Conservation (phyloP, 1,140 invertebrate genomes). For the Danaus melanippus region DNA sequence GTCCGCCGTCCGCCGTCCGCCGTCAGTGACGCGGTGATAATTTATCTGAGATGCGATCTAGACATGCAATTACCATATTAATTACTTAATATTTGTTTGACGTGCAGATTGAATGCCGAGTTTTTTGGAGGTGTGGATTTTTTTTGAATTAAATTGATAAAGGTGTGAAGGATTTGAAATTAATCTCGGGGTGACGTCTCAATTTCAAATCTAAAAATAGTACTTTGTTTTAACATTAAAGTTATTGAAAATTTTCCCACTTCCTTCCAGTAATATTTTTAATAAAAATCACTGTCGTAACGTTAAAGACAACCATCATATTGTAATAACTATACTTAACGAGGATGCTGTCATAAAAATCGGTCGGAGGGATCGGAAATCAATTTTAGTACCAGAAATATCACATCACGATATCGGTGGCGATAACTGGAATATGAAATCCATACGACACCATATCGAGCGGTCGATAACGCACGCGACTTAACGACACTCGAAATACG, state of each 20-base stretch:
- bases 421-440: too few relatives aligned
- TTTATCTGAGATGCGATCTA: conserved; percentile 33
- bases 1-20: conserved; percentile 8
- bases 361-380: too few relatives aligned
- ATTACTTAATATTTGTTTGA: conserved; percentile 33
- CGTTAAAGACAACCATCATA: too few relatives aligned
- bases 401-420: too few relatives aligned
- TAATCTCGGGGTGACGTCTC: conserved; percentile 17
- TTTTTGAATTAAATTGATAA: conserved; percentile 20
- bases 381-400: too few relatives aligned
- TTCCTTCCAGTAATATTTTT: too few relatives aligned
- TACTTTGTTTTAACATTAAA: not conserved
- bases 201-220: conserved; percentile 4
- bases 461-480: conserved; percentile 11
- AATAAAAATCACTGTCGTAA: too few relatives aligned
- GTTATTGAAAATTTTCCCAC: too few relatives aligned
- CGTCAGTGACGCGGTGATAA: conserved; percentile 27
- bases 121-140: conserved; percentile 24
- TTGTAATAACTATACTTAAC: too few relatives aligned
- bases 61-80: conserved; percentile 35
- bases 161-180: conserved; percentile 27
- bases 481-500: conserved; percentile 19
- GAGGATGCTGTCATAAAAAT: too few relatives aligned
- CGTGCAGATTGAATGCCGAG: conserved; percentile 20
- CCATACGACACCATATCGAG: too few relatives aligned